phyloP scores from a whole-genome alignment of 2,888 invertebrate genomes.

The Slavum lentiscoides region DNA sequence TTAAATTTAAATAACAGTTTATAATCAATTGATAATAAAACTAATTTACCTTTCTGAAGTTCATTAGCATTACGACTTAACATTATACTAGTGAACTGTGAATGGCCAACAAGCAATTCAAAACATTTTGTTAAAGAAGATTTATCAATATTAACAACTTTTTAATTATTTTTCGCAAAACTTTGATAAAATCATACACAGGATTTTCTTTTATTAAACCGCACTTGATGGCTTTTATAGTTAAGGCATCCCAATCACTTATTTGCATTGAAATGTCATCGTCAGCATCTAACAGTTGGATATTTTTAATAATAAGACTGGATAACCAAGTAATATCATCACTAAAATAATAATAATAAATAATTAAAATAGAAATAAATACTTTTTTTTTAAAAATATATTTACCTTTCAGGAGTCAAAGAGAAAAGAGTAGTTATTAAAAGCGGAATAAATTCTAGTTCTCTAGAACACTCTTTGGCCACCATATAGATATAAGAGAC shows the following conservation, averaged over 20 bases:
- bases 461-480: slow-evolving; percentile 37
- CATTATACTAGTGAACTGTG: slow-evolving; percentile 74
- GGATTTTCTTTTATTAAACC: slow-evolving; percentile 31
- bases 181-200: slow-evolving; percentile 13
- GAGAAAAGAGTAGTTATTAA: slow-evolving; percentile 30
- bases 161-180: slow-evolving; percentile 28
- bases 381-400: background rate
- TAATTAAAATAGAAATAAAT: background rate
- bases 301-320: slow-evolving; percentile 30
- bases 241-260: slow-evolving; percentile 29
- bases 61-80: slow-evolving; percentile 60
- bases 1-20: background rate
- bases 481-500: slow-evolving; percentile 43
- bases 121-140: slow-evolving; percentile 63
- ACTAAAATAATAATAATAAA: slow-evolving; percentile 21
- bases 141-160: slow-evolving; percentile 16
- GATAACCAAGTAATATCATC: slow-evolving; percentile 31
- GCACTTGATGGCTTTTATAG: slow-evolving; percentile 27
- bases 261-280: slow-evolving; percentile 6
- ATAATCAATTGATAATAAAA: slow-evolving; percentile 49
- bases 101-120: slow-evolving; percentile 77
- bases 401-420: slow-evolving; percentile 30
- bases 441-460: slow-evolving; percentile 35
- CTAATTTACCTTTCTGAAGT: slow-evolving; percentile 59
- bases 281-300: slow-evolving; percentile 20